Evolutionary conservation across 2,797 vertebrate genomes (phyloP).

Genomic region (Phataginus tetradactyla): DNA sequence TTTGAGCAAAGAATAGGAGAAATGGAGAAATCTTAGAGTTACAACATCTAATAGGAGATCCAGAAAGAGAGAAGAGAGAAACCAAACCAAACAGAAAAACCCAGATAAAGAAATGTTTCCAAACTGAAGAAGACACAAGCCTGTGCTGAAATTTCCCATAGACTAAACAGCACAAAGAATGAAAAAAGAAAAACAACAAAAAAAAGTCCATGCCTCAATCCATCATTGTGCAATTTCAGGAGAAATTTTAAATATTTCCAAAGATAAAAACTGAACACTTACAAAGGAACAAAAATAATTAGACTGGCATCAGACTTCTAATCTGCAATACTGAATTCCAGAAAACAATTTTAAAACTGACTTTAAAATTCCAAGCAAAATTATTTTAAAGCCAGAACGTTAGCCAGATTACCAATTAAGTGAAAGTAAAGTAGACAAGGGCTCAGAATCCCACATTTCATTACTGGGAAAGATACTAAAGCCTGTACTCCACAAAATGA

Average conservation of each 20-base stretch:
- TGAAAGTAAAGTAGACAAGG: background rate
- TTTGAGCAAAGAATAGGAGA: background rate
- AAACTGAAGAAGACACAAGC: background rate
- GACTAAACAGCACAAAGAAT: background rate
- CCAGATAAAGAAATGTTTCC: background rate
- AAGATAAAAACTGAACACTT: background rate
- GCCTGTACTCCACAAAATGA: background rate
- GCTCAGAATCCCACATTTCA: background rate
- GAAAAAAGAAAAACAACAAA: background rate
- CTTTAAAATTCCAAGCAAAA: conserved; percentile 7
- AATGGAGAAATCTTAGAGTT: background rate
- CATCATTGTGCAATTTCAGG: background rate
- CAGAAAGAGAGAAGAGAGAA: background rate
- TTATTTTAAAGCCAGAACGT: conserved; percentile 33
- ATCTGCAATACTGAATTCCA: background rate
- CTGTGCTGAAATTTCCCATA: background rate
- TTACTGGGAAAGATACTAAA: conserved; percentile 17
- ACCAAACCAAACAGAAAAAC: background rate
- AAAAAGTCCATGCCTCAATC: background rate
- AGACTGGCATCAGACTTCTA: background rate
- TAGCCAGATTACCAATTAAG: background rate
- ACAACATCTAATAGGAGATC: background rate
- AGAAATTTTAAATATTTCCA: background rate
- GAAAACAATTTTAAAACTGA: background rate
- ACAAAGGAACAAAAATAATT: background rate